These are phyloP conservation scores for Pagrus major DNA, from an alignment of 2,113 vertebrate species.

Conservation along the genomic window DNA sequence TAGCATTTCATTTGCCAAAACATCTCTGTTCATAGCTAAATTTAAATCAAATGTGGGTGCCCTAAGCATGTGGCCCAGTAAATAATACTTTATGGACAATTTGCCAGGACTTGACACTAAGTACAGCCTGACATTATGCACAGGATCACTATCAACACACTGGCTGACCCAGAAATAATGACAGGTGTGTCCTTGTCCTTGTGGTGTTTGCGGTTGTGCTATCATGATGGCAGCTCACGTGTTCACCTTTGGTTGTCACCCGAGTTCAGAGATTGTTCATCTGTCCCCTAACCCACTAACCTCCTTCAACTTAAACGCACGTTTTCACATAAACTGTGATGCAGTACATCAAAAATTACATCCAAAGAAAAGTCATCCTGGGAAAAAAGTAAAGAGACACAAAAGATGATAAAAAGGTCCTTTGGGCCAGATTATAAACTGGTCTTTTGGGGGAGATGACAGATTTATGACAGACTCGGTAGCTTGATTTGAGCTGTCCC, in stretches of 20 bases:
- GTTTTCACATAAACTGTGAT: background rate
- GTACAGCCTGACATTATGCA: slow-evolving; percentile 17
- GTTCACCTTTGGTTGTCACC: background rate
- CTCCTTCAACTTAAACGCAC: background rate
- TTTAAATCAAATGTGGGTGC: background rate
- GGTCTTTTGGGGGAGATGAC: background rate
- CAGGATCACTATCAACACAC: background rate
- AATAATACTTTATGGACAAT: background rate
- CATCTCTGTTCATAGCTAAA: slow-evolving; percentile 9
- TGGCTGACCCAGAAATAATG: slow-evolving; percentile 2
- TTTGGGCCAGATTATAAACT: background rate
- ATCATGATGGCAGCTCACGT: background rate
- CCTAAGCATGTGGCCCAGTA: background rate
- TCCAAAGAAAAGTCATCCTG: background rate
- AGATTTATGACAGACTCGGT: background rate
- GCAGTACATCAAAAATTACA: too few relatives aligned
- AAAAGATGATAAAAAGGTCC: background rate
- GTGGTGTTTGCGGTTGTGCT: background rate
- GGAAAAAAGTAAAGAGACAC: background rate
- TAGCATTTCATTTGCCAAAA: background rate
- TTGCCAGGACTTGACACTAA: slow-evolving; percentile 1
- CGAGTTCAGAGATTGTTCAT: slow-evolving; percentile 10
- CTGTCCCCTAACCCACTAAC: slow-evolving; percentile 2
- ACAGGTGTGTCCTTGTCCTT: background rate
- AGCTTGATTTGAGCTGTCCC: background rate